Base-by-base conservation (phyloP, 2,113 vertebrate genomes). In the Aspidoscelis tigris region DNA sequence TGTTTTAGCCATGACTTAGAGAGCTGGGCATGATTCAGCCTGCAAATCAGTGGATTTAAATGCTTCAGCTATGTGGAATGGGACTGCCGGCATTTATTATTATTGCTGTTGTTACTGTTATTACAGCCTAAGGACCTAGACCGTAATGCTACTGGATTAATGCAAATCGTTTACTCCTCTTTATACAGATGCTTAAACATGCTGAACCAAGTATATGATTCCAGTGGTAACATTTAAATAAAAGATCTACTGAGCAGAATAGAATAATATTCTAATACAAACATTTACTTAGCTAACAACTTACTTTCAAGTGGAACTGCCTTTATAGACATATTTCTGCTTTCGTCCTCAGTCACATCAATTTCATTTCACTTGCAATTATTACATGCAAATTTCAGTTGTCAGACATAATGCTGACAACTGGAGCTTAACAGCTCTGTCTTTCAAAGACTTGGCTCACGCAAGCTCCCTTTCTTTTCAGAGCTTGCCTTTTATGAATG, bases 221-320 rank as follows among this genome's bases (percentile, higher is more conserved):
- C 68, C 50, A 76, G 64, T 33, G n/a, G 76, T 50, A 64, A 84
- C 68, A 78, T 73, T 84, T 84, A 84, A 78, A 84, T 78, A 78
- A 78, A 84, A 33, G 41, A 47, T 84, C 83, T 78, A 78, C 53
- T 72, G 72, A 73, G 68, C 39, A 22, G 55, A 68, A 65, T n/a
- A 70, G 65, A 70, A 81, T 72, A 81, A 81, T 83, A 18, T 55
- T 76, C 69, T 61, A 26, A 76, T 68, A 61, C n/a, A 72, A 65
- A 71, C 41, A 72, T 78, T 78, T 78, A 72, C 55, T 84, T 21
- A 53, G 55, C 53, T 82, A 77, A 71, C 55, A 4, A 53, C 65
- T 65, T 82, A 41, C 43, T 78, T 78, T 39, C 68, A 55, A 50
- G 43, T 68, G 80, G 68, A 77, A 86, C 53, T 78, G 68, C 68